Evolutionary conservation across 35 echinoderm and acorn worm species (phyloP).

Genomic region (Stichopus chloronotus): DNA sequence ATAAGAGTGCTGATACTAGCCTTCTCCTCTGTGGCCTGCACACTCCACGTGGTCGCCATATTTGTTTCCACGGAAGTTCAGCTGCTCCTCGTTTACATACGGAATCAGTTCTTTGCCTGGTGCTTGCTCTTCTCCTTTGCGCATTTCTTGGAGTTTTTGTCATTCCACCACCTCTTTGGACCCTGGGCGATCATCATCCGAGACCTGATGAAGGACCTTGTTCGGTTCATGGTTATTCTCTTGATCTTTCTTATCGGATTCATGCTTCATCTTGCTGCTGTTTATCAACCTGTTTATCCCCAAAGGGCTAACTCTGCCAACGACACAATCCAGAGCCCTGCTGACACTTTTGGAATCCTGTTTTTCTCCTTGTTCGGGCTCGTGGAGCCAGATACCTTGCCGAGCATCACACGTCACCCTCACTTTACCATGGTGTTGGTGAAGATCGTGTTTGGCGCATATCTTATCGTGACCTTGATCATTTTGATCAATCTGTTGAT

Average conservation of each 20-base stretch:
- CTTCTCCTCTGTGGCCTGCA: conserved; percentile 78
- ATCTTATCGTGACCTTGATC: conserved; percentile 98
- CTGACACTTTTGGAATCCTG: conserved; percentile 85
- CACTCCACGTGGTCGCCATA: conserved; percentile 74
- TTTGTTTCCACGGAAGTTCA: conserved; percentile 13
- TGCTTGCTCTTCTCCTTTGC: conserved; percentile 89
- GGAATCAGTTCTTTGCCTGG: conserved; percentile 96
- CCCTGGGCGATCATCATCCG: conserved; percentile 99
- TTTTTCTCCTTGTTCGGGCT: conserved; percentile 97
- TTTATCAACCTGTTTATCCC: conserved; percentile 92
- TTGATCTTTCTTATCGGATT: conserved; percentile 93
- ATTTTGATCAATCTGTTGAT: conserved; percentile 97
- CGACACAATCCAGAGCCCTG: conserved; percentile 71
- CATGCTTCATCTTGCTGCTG: conserved; percentile 91
- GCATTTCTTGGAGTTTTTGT: conserved; percentile 88
- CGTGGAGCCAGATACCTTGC: conserved; percentile 81
- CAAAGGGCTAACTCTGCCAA: neutral
- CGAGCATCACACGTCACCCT: conserved; percentile 70
- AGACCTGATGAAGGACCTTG: conserved; percentile 94
- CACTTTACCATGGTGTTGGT: conserved; percentile 69
- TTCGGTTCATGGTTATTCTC: conserved; percentile 95
- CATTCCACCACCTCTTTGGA: conserved; percentile 95
- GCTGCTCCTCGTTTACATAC: conserved; percentile 70
- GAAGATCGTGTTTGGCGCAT: conserved; percentile 92
- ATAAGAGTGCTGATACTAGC: conserved; percentile 87